These are phyloP conservation scores for Thamnaconus septentrionalis DNA, from an alignment of 2,113 vertebrate genomes.

Conservation along the genomic window DNA sequence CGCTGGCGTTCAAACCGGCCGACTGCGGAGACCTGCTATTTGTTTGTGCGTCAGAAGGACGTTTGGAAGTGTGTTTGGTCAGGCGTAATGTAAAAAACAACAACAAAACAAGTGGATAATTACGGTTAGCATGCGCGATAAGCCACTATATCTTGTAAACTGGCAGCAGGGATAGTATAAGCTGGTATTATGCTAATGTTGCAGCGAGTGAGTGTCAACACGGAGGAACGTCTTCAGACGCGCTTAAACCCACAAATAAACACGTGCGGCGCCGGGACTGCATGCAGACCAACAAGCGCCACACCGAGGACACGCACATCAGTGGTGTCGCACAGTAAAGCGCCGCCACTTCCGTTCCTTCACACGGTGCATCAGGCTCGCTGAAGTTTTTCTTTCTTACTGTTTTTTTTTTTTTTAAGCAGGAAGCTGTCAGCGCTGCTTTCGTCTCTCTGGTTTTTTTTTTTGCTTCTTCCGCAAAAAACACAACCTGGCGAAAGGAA, in stretches of 20 bases:
- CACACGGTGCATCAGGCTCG: too few species aligned
- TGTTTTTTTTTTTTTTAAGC: too few species aligned
- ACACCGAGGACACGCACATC: background rate
- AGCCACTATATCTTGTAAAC: slow-evolving; percentile 75
- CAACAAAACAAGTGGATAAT: slow-evolving; percentile 69
- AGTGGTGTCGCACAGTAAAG: background rate
- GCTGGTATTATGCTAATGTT: slow-evolving; percentile 77
- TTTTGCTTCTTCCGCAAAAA: too few species aligned
- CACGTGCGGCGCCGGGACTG: slow-evolving; percentile 20
- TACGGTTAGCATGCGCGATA: slow-evolving; percentile 74
- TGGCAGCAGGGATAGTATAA: slow-evolving; percentile 75
- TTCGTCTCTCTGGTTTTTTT: too few species aligned
- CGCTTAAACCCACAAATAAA: slow-evolving; percentile 48
- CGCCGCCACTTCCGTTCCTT: too few species aligned
- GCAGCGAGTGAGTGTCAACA: slow-evolving; percentile 65
- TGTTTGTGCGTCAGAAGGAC: slow-evolving; percentile 49
- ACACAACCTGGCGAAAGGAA: too few species aligned
- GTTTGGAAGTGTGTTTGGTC: slow-evolving; percentile 66
- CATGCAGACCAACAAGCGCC: slow-evolving; percentile 7
- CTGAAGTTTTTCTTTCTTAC: too few species aligned
- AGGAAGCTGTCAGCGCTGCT: too few species aligned
- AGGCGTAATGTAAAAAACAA: slow-evolving; percentile 63
- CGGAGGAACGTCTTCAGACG: slow-evolving; percentile 59
- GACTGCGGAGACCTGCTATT: slow-evolving; percentile 38
- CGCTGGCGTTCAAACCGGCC: slow-evolving; percentile 41